A percentile compares a stretch with the other conserved stretches of the same genome.
These are phyloP conservation scores for Ptychobarbus kaznakovi DNA, from an alignment of 2,797 vertebrate species.

Conservation along the genomic window DNA sequence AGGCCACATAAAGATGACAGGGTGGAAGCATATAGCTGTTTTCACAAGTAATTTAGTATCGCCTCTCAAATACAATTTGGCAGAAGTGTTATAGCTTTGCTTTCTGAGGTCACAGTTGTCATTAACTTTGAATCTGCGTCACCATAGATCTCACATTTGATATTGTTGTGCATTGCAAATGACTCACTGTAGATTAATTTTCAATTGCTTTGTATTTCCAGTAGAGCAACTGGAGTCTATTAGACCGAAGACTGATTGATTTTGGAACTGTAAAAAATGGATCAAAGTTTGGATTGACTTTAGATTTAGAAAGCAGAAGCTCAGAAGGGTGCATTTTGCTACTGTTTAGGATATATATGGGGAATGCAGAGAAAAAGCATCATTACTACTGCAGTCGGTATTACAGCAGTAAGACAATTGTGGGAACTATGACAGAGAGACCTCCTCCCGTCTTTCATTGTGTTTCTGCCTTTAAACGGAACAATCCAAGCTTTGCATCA, in stretches of 20 bases:
- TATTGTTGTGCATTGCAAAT: conserved; percentile 49
- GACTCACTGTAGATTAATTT: conserved; percentile 36
- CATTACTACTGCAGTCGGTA: conserved; percentile 21
- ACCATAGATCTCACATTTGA: conserved; percentile 28
- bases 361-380: conserved; percentile 9
- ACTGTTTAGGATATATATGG: conserved; percentile 6
- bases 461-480: conserved; percentile 25
- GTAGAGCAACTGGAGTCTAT: conserved; percentile 21
- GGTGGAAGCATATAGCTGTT: conserved; percentile 38
- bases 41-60: conserved; percentile 41
- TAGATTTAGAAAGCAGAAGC: conserved; percentile 24
- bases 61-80: conserved; percentile 45
- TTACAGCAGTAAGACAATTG: background rate
- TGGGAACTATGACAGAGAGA: background rate
- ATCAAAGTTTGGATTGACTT: conserved; percentile 45
- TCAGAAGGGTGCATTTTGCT: conserved; percentile 26
- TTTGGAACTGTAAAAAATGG: conserved; percentile 31
- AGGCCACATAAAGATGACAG: conserved; percentile 44
- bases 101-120: conserved; percentile 43
- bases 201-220: conserved; percentile 14
- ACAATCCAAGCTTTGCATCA: background rate
- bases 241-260: conserved; percentile 47
- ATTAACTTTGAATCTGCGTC: conserved; percentile 50
- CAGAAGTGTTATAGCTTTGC: conserved; percentile 32
- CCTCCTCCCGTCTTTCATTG: conserved; percentile 16